Percentiles rank a stretch among this genome's conserved stretches.
Evolutionary conservation across 37 sponge, comb jelly and placozoan species (phyloP).

Genomic region (Lycopodina hypogea): DNA sequence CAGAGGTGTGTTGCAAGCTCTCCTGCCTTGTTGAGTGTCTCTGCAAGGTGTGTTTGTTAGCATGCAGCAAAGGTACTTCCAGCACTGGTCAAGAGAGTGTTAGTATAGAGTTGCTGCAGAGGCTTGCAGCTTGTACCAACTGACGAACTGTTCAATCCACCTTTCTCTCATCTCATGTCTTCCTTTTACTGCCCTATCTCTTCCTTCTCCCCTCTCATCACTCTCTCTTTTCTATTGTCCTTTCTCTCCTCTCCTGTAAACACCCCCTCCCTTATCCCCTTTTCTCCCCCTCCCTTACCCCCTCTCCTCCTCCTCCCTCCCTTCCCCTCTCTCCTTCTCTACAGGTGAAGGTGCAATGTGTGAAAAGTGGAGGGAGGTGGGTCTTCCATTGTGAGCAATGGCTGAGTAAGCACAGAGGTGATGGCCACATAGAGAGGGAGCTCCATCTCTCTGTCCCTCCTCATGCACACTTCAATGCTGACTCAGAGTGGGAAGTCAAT

Average conservation of each 20-base stretch:
- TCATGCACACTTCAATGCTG: neutral
- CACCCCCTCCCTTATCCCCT: neutral
- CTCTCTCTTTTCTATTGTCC: neutral
- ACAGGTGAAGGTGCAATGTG: constrained; percentile 3
- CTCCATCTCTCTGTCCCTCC: constrained; percentile 17
- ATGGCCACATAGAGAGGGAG: constrained; percentile 53
- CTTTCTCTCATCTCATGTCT: too few relatives aligned
- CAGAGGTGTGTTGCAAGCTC: too few relatives aligned
- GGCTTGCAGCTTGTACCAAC: too few relatives aligned
- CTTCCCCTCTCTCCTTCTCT: neutral
- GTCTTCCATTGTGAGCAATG: constrained; percentile 67
- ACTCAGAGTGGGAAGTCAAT: constrained; percentile 34
- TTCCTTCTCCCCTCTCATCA: too few relatives aligned
- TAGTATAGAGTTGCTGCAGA: too few relatives aligned
- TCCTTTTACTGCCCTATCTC: too few relatives aligned
- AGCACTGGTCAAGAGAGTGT: too few relatives aligned
- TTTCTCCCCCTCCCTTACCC: too few relatives aligned
- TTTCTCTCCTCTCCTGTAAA: neutral
- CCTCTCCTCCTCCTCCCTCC: neutral
- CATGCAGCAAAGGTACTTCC: too few relatives aligned
- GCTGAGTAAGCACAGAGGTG: constrained; percentile 72
- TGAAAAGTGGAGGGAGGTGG: neutral
- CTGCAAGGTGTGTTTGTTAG: too few relatives aligned
- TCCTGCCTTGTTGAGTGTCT: too few relatives aligned
- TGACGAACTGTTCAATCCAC: too few relatives aligned